phyloP scores from a whole-genome alignment of 2,888 invertebrate species.

The Plebejus anna region DNA sequence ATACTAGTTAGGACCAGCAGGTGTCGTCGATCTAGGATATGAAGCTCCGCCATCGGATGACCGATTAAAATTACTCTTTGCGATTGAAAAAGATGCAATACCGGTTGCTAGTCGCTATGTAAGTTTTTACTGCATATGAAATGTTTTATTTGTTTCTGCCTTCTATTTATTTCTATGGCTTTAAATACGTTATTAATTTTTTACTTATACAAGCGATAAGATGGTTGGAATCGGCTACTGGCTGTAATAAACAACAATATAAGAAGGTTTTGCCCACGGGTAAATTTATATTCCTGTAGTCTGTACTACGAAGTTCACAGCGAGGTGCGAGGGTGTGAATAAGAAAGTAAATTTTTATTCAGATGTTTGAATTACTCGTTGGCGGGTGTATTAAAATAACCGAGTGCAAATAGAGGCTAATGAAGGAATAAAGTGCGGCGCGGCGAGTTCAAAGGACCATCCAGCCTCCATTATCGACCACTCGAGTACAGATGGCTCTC shows the following conservation, averaged over 20 bases:
- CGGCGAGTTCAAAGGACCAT: slow-evolving; percentile 69
- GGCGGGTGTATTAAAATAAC: slow-evolving; percentile 37
- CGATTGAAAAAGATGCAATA: slow-evolving; percentile 24
- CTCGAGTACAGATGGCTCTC: slow-evolving; percentile 57
- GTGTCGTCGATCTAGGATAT: slow-evolving; percentile 37
- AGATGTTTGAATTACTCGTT: slow-evolving; percentile 20
- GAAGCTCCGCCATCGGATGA: slow-evolving; percentile 32
- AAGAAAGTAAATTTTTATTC: slow-evolving; percentile 19
- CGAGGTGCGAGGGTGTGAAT: slow-evolving; percentile 14
- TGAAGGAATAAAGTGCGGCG: slow-evolving; percentile 58
- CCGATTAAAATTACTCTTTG: slow-evolving; percentile 21
- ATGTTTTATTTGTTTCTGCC: background rate
- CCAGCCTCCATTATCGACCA: slow-evolving; percentile 65
- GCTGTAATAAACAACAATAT: background rate
- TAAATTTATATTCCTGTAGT: background rate
- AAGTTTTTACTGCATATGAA: background rate
- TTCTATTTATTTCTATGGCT: slow-evolving; percentile 1
- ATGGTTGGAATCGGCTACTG: background rate
- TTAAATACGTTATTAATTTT: slow-evolving; percentile 11
- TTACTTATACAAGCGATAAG: background rate
- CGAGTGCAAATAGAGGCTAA: slow-evolving; percentile 36
- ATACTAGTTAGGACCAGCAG: slow-evolving; percentile 38
- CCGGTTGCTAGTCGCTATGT: slow-evolving; percentile 12
- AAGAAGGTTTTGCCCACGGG: background rate
- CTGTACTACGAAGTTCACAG: background rate